Base-by-base conservation (phyloP, 2,888 invertebrate species). In the Eupithecia subfuscata region DNA sequence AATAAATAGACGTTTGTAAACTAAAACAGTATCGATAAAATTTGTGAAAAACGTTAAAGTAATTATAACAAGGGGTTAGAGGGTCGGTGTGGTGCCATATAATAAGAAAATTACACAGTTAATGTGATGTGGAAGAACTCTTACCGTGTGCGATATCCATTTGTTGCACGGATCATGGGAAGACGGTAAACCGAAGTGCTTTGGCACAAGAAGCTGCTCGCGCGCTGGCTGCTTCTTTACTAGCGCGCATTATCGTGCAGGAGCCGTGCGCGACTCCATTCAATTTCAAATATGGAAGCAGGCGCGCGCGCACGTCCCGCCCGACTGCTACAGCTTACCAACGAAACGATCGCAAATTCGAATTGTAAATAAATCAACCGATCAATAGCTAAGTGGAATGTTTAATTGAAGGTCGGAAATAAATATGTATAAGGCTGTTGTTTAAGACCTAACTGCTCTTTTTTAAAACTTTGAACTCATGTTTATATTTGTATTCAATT, bases 281-380 rank as follows among this genome's bases (percentile, higher is more conserved):
- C 93, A 93, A 93, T 94, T 93, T 91, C 94, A 92, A 90, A 95
- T 95, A 95, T 90, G 94, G 94, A 85, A 88, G 82, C 86, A 84
- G 87, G 80, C 88, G 89, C 87, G 90, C 90, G 88, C 90, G 90
- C 91, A 90, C 90, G 89, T 88, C 84, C 85, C 85, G 87, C 86
- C 87, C 87, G 89, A 87, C 90, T 87, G 89, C 77, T 72, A 70
- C 72, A 40, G 76, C 73, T 75, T 88, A 87, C 87, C 83, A 88
- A 88, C 87, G 82, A 86, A 88, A 86, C 85, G 84, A 84, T 70
- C 73, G 70, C 73, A 68, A 77, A 75, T 73, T 73, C 64, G 68
- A 75, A 75, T 75, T 77, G 70, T 73, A 75, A 77, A 74, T 76
- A 74, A 74, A 78, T 73, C 63, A 78, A 70, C 52, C 68, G 70